Evolutionary conservation across 2,797 vertebrate species (phyloP).

Genomic region (Falco berigora): DNA sequence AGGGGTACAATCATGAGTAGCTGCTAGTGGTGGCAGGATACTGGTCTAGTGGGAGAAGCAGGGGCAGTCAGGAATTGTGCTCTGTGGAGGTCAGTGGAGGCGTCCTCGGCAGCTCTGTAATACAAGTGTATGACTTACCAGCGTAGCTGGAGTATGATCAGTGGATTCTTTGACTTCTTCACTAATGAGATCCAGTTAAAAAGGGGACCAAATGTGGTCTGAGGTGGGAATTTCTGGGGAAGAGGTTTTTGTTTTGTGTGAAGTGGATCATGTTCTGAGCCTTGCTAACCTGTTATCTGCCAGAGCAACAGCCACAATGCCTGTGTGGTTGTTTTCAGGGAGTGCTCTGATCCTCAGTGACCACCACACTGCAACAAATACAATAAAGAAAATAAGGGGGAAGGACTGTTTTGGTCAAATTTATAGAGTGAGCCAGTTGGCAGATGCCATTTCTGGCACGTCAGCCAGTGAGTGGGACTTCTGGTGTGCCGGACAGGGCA

Average conservation of each 20-base stretch:
- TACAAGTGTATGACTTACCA: not conserved
- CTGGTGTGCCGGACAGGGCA: not conserved
- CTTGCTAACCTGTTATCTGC: not conserved
- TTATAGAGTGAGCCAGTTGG: not conserved
- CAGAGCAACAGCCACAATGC: not conserved
- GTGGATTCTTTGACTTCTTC: not conserved
- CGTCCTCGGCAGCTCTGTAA: not conserved
- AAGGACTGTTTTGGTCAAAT: not conserved
- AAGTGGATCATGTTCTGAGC: not conserved
- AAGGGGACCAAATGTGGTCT: not conserved
- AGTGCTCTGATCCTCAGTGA: not conserved
- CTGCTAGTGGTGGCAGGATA: not conserved
- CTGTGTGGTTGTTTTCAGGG: not conserved
- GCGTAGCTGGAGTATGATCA: not conserved
- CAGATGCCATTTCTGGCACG: not conserved
- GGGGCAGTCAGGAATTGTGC: accelerated
- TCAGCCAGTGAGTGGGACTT: not conserved
- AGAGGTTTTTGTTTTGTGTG: not conserved
- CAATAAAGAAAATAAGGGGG: not conserved
- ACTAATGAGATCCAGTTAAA: not conserved
- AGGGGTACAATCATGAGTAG: not conserved
- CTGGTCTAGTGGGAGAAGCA: not conserved
- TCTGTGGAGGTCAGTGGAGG: not conserved
- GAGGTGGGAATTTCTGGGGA: not conserved
- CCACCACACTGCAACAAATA: not conserved